Conservation (phyloP, 2,113 vertebrate genomes). For the Scytalopus superciliaris region DNA sequence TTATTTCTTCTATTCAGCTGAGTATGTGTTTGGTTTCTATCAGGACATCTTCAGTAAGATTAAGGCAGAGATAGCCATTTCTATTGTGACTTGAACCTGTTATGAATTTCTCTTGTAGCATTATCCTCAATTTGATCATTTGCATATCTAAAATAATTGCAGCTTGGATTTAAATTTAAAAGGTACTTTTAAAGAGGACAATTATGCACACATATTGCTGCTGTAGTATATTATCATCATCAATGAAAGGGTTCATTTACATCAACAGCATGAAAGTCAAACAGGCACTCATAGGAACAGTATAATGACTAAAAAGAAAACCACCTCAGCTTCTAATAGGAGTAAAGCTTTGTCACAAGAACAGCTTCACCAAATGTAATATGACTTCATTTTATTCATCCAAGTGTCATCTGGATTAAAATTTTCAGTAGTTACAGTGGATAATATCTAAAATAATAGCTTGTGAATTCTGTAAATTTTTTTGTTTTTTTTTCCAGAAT, state of each 20-base stretch:
- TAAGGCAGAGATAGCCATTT: not conserved
- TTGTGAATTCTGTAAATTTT: not conserved
- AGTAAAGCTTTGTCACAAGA: not conserved
- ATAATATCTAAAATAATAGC: not conserved
- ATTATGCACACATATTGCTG: constrained; percentile 34
- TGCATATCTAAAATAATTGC: constrained; percentile 49
- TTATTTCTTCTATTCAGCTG: not conserved
- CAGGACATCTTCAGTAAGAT: not conserved
- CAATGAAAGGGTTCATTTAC: constrained; percentile 55
- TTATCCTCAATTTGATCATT: constrained; percentile 27
- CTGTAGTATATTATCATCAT: constrained; percentile 33
- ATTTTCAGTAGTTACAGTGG: not conserved
- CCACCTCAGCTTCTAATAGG: not conserved
- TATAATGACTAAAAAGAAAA: constrained; percentile 13
- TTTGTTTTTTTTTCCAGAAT: not conserved
- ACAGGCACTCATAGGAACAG: not conserved
- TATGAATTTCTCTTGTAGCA: not conserved
- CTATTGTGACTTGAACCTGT: not conserved
- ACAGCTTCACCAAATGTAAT: not conserved
- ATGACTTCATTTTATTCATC: not conserved
- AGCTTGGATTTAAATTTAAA: constrained; percentile 44
- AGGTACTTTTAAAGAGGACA: constrained; percentile 21
- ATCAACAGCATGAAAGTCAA: constrained; percentile 44
- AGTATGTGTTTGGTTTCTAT: not conserved
- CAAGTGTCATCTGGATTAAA: not conserved